These are phyloP conservation scores for Dryobates pubescens DNA, from an alignment of 2,797 vertebrate genomes.

Conservation along the genomic window DNA sequence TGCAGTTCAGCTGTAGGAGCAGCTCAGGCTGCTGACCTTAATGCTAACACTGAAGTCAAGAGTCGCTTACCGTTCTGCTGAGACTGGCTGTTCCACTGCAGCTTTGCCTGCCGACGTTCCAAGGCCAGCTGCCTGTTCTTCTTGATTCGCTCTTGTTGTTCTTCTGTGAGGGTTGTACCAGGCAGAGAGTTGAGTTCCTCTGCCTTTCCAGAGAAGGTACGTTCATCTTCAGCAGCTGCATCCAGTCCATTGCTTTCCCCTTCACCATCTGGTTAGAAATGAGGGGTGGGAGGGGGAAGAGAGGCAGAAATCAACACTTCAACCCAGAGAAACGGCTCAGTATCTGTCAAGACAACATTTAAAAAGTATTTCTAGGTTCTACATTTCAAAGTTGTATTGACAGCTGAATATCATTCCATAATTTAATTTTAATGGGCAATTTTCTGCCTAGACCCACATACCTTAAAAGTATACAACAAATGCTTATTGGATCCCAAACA, in stretches of 20 bases:
- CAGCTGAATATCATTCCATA: background rate
- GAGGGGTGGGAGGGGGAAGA: background rate
- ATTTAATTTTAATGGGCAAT: background rate
- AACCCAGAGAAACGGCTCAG: background rate
- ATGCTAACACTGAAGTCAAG: background rate
- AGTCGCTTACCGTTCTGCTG: slow-evolving; percentile 59
- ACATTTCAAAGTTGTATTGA: background rate
- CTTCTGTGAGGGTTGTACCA: slow-evolving; percentile 79
- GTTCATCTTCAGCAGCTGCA: background rate
- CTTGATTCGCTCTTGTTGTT: slow-evolving; percentile 86
- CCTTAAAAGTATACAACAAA: background rate
- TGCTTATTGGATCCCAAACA: background rate
- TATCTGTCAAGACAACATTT: background rate
- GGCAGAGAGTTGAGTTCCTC: slow-evolving; percentile 62
- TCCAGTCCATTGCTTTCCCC: slow-evolving; percentile 6
- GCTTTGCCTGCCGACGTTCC: slow-evolving; percentile 85
- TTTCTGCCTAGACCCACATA: background rate
- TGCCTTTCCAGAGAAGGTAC: background rate
- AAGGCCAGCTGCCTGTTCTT: slow-evolving; percentile 88
- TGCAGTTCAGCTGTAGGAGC: background rate
- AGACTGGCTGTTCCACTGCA: slow-evolving; percentile 69
- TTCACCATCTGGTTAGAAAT: slow-evolving; percentile 44
- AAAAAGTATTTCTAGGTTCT: background rate
- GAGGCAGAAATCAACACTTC: background rate
- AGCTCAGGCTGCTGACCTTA: background rate